Conservation (phyloP, 2,797 vertebrate genomes). For the Manis crassicaudata region DNA sequence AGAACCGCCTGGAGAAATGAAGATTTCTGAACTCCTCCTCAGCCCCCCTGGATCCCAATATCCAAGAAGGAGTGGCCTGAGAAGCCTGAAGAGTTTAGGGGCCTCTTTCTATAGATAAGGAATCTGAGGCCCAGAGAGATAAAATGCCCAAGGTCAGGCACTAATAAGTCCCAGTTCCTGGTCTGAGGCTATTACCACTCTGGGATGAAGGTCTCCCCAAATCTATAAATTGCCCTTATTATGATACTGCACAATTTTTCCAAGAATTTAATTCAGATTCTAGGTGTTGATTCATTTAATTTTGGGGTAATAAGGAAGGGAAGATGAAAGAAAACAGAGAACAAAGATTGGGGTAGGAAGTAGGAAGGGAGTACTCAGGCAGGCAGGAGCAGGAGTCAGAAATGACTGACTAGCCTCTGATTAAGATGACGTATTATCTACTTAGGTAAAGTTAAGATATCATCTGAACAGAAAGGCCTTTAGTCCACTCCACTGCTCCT, state of each 20-base stretch:
- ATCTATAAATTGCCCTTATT: slow-evolving; percentile 35
- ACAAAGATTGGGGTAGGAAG: neutral
- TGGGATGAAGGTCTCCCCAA: neutral
- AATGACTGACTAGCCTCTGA: slow-evolving; percentile 12
- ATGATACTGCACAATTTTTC: neutral
- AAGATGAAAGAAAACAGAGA: slow-evolving; percentile 41
- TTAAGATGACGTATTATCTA: neutral
- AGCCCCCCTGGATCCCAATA: neutral
- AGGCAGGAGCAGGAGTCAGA: neutral
- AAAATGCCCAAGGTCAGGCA: neutral
- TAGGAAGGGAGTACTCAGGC: neutral
- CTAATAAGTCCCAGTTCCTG: neutral
- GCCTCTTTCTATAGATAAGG: neutral
- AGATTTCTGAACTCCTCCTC: neutral
- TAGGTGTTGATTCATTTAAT: slow-evolving; percentile 37
- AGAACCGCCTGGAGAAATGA: slow-evolving; percentile 13
- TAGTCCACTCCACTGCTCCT: neutral
- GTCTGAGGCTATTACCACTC: neutral
- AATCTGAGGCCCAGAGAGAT: neutral
- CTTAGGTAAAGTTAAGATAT: neutral
- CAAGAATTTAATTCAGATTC: slow-evolving; percentile 36
- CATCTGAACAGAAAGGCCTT: slow-evolving; percentile 35
- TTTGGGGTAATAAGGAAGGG: slow-evolving; percentile 4
- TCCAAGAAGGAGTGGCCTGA: neutral
- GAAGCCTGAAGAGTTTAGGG: neutral